phyloP scores from a whole-genome alignment of 2,797 vertebrate species.

The Sebastes itinus region DNA sequence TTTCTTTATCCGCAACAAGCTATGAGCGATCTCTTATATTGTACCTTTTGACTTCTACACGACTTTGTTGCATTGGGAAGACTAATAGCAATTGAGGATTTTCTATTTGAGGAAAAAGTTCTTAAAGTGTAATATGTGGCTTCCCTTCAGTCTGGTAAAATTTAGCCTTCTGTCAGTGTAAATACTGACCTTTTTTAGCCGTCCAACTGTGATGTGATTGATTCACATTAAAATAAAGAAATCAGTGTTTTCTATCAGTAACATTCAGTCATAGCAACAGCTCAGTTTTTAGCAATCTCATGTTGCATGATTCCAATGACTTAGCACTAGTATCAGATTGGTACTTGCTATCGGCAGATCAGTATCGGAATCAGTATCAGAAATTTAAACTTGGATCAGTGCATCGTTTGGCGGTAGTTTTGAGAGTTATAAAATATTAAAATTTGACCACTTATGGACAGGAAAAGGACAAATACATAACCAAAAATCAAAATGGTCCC shows the following conservation, averaged over 20 bases:
- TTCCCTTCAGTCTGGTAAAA: neutral
- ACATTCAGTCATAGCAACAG: neutral
- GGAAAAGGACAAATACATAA: neutral
- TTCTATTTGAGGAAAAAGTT: neutral
- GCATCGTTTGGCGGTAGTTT: neutral
- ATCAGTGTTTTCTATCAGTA: neutral
- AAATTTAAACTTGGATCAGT: neutral
- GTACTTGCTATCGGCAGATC: neutral
- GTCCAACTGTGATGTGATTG: neutral
- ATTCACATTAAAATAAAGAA: neutral
- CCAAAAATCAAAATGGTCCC: neutral
- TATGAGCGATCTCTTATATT: neutral
- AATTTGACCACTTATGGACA: neutral
- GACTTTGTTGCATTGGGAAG: neutral
- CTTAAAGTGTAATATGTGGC: neutral
- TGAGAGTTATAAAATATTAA: neutral
- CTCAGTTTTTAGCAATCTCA: neutral
- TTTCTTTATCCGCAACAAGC: neutral
- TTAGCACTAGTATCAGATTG: neutral
- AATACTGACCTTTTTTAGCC: neutral
- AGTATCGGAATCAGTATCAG: neutral
- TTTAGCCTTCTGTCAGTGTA: neutral
- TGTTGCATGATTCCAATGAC: neutral
- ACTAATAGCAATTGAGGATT: neutral
- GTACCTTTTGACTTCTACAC: neutral